Percentiles rank a stretch among this genome's conserved stretches.
These are phyloP conservation scores for Chelonus insularis DNA, from an alignment of 1,140 invertebrate genomes.

Conservation along the genomic window DNA sequence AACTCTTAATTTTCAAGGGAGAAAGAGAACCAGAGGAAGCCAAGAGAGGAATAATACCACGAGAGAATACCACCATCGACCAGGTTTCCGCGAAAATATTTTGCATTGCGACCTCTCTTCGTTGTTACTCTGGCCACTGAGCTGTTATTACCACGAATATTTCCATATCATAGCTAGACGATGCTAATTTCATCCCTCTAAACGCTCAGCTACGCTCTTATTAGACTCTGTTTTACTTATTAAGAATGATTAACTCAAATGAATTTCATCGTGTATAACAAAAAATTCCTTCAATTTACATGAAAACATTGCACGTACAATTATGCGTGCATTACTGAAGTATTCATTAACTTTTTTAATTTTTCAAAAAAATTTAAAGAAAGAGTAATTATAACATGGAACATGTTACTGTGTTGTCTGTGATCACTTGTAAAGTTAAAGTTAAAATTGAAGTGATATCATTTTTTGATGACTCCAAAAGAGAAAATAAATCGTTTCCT, in stretches of 20 bases:
- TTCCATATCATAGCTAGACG: conserved; percentile 35
- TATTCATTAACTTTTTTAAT: too few species aligned
- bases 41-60: conserved; percentile 22
- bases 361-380: too few species aligned
- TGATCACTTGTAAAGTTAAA: too few species aligned
- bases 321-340: too few species aligned
- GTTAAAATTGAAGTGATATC: too few species aligned
- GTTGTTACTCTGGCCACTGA: conserved; percentile 1
- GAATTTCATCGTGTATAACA: too few species aligned
- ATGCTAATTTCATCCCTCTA: conserved; percentile 27
- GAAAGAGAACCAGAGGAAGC: conserved; percentile 22
- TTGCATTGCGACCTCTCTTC: conserved; percentile 18
- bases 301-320: too few species aligned
- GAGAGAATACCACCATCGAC: conserved; percentile 13
- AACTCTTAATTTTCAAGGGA: conserved; percentile 54
- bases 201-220: neutral
- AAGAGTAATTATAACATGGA: too few species aligned
- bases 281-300: too few species aligned
- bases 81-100: conserved; percentile 24
- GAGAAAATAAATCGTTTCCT: too few species aligned
- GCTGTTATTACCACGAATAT: conserved; percentile 34
- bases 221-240: neutral
- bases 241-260: neutral
- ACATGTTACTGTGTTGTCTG: too few species aligned
- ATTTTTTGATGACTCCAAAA: too few species aligned